Evolutionary conservation across 2,888 invertebrate species (phyloP).

Genomic region (Chaetogeoica ovagalla): DNA sequence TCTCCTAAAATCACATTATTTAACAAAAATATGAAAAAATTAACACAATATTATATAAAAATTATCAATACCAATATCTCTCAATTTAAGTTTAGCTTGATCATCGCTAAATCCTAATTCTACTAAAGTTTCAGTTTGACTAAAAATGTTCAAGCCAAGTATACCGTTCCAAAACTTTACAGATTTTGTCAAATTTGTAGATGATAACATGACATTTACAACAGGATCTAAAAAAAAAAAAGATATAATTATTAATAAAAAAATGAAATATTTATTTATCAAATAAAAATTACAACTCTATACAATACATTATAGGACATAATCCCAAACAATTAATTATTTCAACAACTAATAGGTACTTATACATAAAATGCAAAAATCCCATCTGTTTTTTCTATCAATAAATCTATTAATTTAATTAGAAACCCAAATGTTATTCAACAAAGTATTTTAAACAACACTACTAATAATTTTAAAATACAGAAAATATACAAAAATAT

Average conservation of each 20-base stretch:
- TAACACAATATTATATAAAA: neutral
- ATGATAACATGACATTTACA: slow-evolving; percentile 76
- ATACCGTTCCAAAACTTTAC: slow-evolving; percentile 83
- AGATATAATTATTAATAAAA: slow-evolving; percentile 1
- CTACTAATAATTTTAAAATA: no score
- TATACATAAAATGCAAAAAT: no score
- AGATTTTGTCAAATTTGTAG: slow-evolving; percentile 75
- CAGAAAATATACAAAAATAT: no score
- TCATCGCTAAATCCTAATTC: slow-evolving; percentile 72
- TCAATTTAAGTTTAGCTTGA: slow-evolving; percentile 78
- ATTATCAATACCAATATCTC: slow-evolving; percentile 74
- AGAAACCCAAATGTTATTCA: no score
- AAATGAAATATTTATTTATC: neutral
- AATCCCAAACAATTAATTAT: no score
- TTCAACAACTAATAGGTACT: no score
- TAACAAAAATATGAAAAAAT: neutral
- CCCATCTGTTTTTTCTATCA: no score
- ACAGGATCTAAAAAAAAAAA: slow-evolving; percentile 70
- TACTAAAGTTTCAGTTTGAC: slow-evolving; percentile 67
- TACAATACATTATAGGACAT: neutral
- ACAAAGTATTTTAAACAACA: no score
- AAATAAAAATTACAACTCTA: neutral
- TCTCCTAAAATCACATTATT: slow-evolving; percentile 61
- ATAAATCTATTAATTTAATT: no score
- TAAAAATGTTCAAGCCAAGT: slow-evolving; percentile 73